Evolutionary conservation across 2,888 invertebrate genomes (phyloP).

Genomic region (Aphodius sticticus): DNA sequence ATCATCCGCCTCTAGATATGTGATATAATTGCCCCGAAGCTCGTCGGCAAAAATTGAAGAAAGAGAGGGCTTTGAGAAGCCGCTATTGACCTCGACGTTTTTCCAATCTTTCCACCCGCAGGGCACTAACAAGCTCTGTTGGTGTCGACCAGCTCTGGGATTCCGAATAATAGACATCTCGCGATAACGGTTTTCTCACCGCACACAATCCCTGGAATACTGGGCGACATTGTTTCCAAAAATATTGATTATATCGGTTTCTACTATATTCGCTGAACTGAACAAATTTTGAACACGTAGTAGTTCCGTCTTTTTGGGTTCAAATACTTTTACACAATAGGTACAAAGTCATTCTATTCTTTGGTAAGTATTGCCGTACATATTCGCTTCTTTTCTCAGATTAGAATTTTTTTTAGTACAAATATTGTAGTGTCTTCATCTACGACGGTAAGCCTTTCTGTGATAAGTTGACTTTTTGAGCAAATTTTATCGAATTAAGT

Average conservation of each 20-base stretch:
- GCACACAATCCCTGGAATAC: not conserved
- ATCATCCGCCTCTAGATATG: not conserved
- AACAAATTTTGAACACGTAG: not conserved
- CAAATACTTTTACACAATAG: not conserved
- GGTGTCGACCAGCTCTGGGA: not conserved
- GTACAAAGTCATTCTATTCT: too few species aligned
- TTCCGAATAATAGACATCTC: not conserved
- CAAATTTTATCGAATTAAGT: too few species aligned
- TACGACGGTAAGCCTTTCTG: too few species aligned
- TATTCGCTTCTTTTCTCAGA: too few species aligned
- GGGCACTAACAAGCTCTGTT: constrained; percentile 19
- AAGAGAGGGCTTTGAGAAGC: constrained; percentile 11
- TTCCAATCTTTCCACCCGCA: constrained; percentile 11
- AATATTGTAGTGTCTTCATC: too few species aligned
- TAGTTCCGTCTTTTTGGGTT: not conserved
- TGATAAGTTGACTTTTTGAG: too few species aligned
- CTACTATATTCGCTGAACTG: not conserved
- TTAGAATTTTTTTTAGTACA: too few species aligned
- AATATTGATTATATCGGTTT: not conserved
- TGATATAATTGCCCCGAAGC: constrained; percentile 10
- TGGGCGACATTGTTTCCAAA: not conserved
- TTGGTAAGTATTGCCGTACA: too few species aligned
- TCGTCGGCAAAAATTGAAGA: not conserved
- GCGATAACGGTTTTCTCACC: not conserved
- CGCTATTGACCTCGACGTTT: constrained; percentile 17